A percentile compares a stretch with the other conserved stretches of the same genome.
Conservation (phyloP, 2,797 vertebrate species). For the Coracias cyanogaster region DNA sequence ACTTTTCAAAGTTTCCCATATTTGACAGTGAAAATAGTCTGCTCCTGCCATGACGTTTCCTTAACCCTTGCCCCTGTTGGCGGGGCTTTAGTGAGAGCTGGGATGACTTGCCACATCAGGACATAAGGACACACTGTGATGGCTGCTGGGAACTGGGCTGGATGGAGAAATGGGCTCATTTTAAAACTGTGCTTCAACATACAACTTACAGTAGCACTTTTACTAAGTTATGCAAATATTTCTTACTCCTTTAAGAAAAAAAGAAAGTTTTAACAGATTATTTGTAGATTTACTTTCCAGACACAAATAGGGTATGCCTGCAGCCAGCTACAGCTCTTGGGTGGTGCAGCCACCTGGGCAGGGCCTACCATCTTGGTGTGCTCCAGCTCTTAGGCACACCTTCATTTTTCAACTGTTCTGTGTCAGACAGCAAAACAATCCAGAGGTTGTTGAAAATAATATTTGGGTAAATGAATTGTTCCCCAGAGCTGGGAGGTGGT, state of each 20-base stretch:
- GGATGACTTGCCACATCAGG: not conserved
- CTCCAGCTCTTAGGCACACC: rapidly evolving
- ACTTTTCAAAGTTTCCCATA: not conserved
- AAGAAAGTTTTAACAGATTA: rapidly evolving
- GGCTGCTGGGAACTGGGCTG: rapidly evolving
- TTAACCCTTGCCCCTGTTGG: not conserved
- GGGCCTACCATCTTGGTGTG: rapidly evolving
- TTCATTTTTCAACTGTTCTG: not conserved
- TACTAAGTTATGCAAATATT: not conserved
- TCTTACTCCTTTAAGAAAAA: not conserved
- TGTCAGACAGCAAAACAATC: rapidly evolving
- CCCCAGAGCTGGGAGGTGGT: not conserved
- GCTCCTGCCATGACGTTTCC: not conserved
- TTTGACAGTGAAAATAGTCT: not conserved
- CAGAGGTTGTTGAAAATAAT: not conserved
- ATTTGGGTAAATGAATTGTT: not conserved
- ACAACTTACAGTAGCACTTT: not conserved
- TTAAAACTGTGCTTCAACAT: not conserved
- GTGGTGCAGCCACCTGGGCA: not conserved
- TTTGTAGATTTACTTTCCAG: not conserved
- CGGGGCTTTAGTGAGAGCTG: rapidly evolving
- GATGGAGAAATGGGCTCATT: not conserved
- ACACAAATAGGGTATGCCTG: not conserved
- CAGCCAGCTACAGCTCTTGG: not conserved
- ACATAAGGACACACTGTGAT: rapidly evolving